Percentiles rank a stretch among this genome's conserved stretches.
Conservation (phyloP, 2,797 vertebrate species). For the Chelon auratus region DNA sequence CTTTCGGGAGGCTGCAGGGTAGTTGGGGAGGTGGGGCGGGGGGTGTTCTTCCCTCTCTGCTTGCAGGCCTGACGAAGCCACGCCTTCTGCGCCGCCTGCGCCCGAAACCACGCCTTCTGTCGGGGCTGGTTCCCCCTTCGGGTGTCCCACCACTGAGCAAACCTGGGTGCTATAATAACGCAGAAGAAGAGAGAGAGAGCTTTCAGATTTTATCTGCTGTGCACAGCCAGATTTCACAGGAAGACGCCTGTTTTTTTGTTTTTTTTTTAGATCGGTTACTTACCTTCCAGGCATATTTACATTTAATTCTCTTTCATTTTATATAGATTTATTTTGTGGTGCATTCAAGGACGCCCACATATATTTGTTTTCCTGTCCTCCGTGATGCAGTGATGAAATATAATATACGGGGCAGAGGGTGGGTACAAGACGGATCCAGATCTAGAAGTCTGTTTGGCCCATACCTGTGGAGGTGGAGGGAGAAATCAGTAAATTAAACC, state of each 20-base stretch:
- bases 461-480: no score
- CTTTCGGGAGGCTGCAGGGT: slow-evolving; percentile 52
- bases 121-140: slow-evolving; percentile 23
- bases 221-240: not conserved
- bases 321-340: no score
- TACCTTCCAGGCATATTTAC: no score
- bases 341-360: no score
- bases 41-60: slow-evolving; percentile 43
- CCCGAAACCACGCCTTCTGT: slow-evolving; percentile 42
- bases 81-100: slow-evolving; percentile 49
- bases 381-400: no score
- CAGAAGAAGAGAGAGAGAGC: not conserved
- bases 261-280: slow-evolving; percentile 1
- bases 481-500: no score
- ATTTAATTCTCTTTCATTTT: no score
- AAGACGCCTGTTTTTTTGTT: not conserved
- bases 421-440: no score
- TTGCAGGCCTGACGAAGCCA: slow-evolving; percentile 54
- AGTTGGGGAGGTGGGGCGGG: slow-evolving; percentile 12
- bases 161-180: not conserved
- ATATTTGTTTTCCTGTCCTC: no score
- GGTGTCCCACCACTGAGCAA: not conserved
- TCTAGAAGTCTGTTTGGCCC: no score
- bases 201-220: not conserved
- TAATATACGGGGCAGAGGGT: no score